Base-by-base conservation (phyloP, 2,113 vertebrate species). In the Noctilio leporinus region DNA sequence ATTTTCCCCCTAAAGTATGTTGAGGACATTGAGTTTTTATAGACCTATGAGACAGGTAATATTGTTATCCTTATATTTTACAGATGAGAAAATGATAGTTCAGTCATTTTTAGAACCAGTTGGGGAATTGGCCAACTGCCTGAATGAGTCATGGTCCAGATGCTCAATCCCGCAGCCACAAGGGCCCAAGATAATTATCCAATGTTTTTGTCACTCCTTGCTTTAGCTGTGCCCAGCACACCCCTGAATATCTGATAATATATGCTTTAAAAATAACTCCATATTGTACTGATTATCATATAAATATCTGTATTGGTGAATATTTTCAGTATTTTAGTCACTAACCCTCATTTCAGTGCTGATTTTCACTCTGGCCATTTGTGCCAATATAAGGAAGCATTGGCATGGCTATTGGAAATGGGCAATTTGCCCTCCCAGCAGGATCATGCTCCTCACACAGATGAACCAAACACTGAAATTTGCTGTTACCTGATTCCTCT, bases 71-170 rank as follows among this genome's bases (percentile, higher is more conserved):
- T 22, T 38, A 43, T 69, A 87, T 85, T 95, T 95, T 93, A 85
- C 87, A 95, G 94, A 94, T 57, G n/a, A 87, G 80, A 96, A 97
- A 92, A 90, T 33, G 70, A 26, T 57, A 73, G 89, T 81, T 91
- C 49, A 91, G 62, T 82, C n/a, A 51, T 78, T 85, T 95, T 92
- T 75, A 96, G 81, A 62, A 85, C 65, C 90, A 90, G 16, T 64
- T 78, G 47, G 65, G 70, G 82, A 96, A 67, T 6, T 92, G 93
- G 94, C 59, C 47, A 80, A 93, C 49, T 91, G 81, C 88, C 92
- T n/a, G 55, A 35, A 40, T 94, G 94, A 97, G 91, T 96, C 95
- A 93, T 57, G 30, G 72, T 91, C 90, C 93, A 95, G 94, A 95
- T 82, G 88, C 94, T 93, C 94, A 57, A 26, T 64, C 76, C 38